Percentiles rank a stretch among this genome's conserved stretches.
Conservation (phyloP, 2,888 invertebrate genomes). For the Drosophila mimica region DNA sequence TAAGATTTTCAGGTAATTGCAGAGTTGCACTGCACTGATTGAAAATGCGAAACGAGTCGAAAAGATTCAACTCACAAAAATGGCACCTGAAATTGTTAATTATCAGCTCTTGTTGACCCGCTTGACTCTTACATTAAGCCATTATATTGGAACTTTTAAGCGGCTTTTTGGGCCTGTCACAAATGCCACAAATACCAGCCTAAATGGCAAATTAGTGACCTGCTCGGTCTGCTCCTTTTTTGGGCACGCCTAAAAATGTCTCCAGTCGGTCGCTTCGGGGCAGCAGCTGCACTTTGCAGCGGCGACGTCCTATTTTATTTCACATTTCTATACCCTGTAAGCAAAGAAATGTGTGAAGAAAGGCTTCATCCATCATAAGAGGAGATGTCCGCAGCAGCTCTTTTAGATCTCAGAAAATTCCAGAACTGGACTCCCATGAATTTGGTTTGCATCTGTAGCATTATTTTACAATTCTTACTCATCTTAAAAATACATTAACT, state of each 20-base stretch:
- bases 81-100: conserved; percentile 62
- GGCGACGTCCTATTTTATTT: conserved; percentile 66
- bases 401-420: neutral
- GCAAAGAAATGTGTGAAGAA: too few relatives aligned
- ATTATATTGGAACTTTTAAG: conserved; percentile 62
- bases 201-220: conserved; percentile 77
- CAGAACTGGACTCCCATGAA: neutral
- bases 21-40: conserved; percentile 40
- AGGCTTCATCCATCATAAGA: neutral
- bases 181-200: conserved; percentile 66
- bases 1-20: conserved; percentile 81
- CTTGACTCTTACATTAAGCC: conserved; percentile 64
- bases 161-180: conserved; percentile 48
- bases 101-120: conserved; percentile 42
- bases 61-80: conserved; percentile 26
- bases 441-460: neutral
- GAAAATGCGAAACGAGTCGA: conserved; percentile 30
- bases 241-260: conserved; percentile 72
- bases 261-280: conserved; percentile 40
- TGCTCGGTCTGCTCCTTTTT: conserved; percentile 42
- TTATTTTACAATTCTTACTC: neutral
- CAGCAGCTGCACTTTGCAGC: conserved; percentile 19
- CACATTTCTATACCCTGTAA: conserved; percentile 54
- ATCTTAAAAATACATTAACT: neutral
- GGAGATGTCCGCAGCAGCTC: neutral